A percentile compares a stretch with the other conserved stretches of the same genome.
Evolutionary conservation across 2,113 vertebrate species (phyloP).

Genomic region (Neomonachus schauinslandi): DNA sequence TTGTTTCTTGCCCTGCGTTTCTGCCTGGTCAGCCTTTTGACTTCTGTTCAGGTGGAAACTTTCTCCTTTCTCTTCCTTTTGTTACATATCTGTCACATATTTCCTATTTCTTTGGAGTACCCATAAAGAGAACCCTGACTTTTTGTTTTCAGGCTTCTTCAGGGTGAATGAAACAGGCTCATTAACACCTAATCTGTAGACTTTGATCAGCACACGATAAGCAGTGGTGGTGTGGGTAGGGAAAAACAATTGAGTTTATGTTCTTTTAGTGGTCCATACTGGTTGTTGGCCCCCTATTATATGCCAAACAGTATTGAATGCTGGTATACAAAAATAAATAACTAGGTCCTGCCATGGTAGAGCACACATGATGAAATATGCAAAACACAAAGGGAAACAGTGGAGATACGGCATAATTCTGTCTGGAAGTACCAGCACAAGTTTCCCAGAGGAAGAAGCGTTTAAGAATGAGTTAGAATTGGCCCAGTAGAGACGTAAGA

Average conservation of each 20-base stretch:
- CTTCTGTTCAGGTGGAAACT: neutral
- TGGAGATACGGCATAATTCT: neutral
- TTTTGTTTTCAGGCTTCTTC: neutral
- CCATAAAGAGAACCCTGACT: neutral
- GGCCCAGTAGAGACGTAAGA: neutral
- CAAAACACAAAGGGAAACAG: neutral
- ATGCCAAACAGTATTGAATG: neutral
- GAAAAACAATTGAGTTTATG: neutral
- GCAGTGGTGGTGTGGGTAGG: neutral
- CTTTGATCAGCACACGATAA: neutral
- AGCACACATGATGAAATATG: neutral
- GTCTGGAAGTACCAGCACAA: neutral
- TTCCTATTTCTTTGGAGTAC: neutral
- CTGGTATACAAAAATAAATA: neutral
- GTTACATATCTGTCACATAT: neutral
- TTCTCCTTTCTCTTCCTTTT: neutral
- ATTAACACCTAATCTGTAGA: neutral
- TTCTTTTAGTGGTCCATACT: neutral
- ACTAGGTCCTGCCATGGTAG: neutral
- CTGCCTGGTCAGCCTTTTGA: neutral
- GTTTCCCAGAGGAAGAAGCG: neutral
- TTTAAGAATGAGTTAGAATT: neutral
- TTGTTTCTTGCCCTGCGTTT: neutral
- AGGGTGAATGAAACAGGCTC: neutral
- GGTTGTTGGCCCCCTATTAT: neutral